Evolutionary conservation across 2,888 invertebrate species (phyloP).

Genomic region (Patella caerulea): DNA sequence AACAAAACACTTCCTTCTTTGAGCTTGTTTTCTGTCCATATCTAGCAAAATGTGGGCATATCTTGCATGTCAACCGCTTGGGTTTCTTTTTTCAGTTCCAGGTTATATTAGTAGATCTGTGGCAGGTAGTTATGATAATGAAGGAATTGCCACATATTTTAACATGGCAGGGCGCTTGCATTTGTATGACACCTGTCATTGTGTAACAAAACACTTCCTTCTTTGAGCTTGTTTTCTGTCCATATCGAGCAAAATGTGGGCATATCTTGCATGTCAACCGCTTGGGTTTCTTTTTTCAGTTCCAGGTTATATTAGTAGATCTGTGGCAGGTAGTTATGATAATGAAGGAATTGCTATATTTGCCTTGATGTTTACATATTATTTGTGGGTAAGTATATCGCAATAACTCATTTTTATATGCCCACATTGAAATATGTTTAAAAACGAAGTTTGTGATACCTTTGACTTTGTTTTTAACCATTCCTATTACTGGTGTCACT

Average conservation of each 20-base stretch:
- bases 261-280: no score
- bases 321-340: slow-evolving; percentile 99
- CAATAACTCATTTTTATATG: no score
- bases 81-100: slow-evolving; percentile 78
- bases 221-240: no score
- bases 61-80: background rate
- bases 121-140: slow-evolving; percentile 99
- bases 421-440: no score
- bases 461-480: no score
- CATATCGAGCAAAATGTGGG: background rate
- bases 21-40: no score
- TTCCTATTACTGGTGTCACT: no score
- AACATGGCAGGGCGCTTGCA: no score
- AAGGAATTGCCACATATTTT: slow-evolving; percentile 99
- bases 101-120: slow-evolving; percentile 99
- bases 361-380: slow-evolving; percentile 98
- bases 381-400: slow-evolving; percentile 86
- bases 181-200: no score
- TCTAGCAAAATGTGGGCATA: background rate
- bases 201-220: no score
- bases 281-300: slow-evolving; percentile 74
- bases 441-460: no score
- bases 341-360: slow-evolving; percentile 99
- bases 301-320: slow-evolving; percentile 98
- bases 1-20: no score